A percentile compares a stretch with the other conserved stretches of the same genome.
phyloP scores from a whole-genome alignment of 2,113 vertebrate species.

The Marmota monax region DNA sequence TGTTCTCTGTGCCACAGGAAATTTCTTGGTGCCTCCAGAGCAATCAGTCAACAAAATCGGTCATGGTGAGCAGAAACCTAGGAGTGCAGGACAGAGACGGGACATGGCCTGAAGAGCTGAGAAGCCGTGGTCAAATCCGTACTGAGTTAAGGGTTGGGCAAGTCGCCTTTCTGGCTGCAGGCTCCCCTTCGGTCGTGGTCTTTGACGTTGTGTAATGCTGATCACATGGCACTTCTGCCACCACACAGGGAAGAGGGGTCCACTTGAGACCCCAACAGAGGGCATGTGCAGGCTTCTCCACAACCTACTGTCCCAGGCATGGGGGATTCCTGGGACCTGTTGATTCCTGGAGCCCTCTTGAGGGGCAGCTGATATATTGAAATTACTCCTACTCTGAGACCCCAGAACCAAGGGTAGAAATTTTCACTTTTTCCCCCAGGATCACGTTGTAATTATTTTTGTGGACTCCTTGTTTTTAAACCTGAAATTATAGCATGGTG shows the following conservation, averaged over 20 bases:
- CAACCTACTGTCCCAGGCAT: not conserved
- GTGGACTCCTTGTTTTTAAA: slow-evolving; percentile 1
- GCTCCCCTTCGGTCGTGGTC: not conserved
- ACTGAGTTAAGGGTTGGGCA: not conserved
- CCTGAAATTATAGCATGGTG: not conserved
- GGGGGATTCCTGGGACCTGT: not conserved
- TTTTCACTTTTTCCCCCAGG: not conserved
- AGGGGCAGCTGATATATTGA: not conserved
- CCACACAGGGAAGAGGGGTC: not conserved
- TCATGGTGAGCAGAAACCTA: slow-evolving; percentile 90
- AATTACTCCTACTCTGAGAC: not conserved
- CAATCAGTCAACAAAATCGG: slow-evolving; percentile 96
- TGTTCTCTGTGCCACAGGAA: slow-evolving; percentile 86
- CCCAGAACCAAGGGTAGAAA: not conserved
- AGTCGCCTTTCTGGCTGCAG: not conserved
- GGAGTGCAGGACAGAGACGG: not conserved
- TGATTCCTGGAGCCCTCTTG: not conserved
- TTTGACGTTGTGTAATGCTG: not conserved
- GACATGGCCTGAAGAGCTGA: not conserved
- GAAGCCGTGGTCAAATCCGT: not conserved
- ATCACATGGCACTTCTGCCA: too few relatives aligned
- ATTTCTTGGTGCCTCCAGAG: slow-evolving; percentile 92
- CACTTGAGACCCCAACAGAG: not conserved
- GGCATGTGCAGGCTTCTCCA: not conserved
- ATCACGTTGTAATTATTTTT: not conserved